These are phyloP conservation scores for Onchidella celtica DNA, from an alignment of 2,888 invertebrate species.

Conservation along the genomic window DNA sequence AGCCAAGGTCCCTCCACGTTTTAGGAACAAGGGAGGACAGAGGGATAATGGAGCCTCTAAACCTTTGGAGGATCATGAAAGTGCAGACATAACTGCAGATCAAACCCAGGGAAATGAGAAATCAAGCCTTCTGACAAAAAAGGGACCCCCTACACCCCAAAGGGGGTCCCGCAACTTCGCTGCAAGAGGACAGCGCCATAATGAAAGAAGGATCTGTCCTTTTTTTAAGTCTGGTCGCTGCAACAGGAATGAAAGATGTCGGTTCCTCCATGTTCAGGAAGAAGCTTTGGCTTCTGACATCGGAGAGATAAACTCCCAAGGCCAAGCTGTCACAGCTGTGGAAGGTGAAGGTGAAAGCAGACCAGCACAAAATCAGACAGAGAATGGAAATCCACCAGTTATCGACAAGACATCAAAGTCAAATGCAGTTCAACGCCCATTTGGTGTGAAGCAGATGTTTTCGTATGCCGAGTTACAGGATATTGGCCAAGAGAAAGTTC, in stretches of 20 bases:
- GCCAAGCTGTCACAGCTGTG: too few relatives aligned
- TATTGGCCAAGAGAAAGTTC: slow-evolving; percentile 59
- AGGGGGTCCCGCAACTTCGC: not conserved
- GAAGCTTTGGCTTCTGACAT: not conserved
- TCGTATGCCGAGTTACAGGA: slow-evolving; percentile 41
- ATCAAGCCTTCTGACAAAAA: not conserved
- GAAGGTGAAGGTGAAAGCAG: slow-evolving; percentile 24
- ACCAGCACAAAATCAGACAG: not conserved
- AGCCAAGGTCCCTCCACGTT: slow-evolving; percentile 30
- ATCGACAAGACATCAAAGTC: not conserved
- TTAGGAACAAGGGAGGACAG: slow-evolving; percentile 16
- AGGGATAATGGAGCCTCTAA: not conserved
- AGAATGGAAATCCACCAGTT: not conserved
- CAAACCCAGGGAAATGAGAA: too few relatives aligned
- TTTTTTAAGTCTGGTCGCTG: slow-evolving; percentile 64
- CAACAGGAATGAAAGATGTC: slow-evolving; percentile 62
- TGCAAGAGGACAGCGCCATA: not conserved
- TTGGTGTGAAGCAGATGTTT: not conserved
- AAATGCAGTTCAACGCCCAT: not conserved
- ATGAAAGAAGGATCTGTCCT: slow-evolving; percentile 49
- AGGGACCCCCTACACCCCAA: not conserved
- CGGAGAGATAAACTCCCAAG: too few relatives aligned
- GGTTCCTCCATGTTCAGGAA: slow-evolving; percentile 66
- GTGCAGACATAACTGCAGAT: not conserved
- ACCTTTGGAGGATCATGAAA: not conserved